phyloP scores from a whole-genome alignment of 2,113 vertebrate genomes.

The Ctenomys sociabilis region DNA sequence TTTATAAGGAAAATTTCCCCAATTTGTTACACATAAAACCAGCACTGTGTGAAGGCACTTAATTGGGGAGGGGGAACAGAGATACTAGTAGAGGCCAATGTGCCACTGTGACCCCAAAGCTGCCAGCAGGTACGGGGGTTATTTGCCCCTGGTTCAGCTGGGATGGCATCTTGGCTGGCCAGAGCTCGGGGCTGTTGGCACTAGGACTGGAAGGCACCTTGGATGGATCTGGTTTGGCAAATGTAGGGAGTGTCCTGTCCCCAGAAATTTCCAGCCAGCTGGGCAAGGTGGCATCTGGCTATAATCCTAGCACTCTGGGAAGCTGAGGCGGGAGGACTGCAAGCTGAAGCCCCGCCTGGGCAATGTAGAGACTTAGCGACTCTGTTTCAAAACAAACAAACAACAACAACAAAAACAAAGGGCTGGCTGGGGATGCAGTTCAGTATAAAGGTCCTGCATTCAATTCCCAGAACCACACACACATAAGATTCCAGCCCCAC shows the following conservation, averaged over 20 bases:
- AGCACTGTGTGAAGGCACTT: conserved; percentile 63
- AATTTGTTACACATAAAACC: conserved; percentile 45
- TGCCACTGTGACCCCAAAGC: not conserved
- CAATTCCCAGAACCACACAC: not conserved
- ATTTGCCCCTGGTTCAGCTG: not conserved
- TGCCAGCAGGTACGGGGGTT: not conserved
- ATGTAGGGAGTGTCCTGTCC: not conserved
- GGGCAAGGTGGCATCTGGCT: not conserved
- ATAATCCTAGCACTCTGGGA: not conserved
- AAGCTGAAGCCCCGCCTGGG: not conserved
- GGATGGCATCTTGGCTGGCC: not conserved
- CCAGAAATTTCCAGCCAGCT: not conserved
- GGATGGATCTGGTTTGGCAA: conserved; percentile 56
- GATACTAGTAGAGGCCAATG: not conserved
- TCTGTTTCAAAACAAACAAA: not conserved
- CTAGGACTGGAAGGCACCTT: conserved; percentile 2
- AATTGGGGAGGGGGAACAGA: not conserved
- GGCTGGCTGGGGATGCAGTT: not conserved
- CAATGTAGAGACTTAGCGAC: not conserved
- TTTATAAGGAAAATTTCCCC: conserved; percentile 65
- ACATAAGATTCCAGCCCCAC: not conserved
- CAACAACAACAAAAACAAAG: not conserved
- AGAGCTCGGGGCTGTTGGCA: not conserved
- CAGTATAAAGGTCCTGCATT: not conserved
- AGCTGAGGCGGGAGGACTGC: not conserved